Percentiles rank a stretch among this genome's conserved stretches.
phyloP scores from a whole-genome alignment of 64 coral and sea anemone genomes.

The Cladopsammia gracilis region DNA sequence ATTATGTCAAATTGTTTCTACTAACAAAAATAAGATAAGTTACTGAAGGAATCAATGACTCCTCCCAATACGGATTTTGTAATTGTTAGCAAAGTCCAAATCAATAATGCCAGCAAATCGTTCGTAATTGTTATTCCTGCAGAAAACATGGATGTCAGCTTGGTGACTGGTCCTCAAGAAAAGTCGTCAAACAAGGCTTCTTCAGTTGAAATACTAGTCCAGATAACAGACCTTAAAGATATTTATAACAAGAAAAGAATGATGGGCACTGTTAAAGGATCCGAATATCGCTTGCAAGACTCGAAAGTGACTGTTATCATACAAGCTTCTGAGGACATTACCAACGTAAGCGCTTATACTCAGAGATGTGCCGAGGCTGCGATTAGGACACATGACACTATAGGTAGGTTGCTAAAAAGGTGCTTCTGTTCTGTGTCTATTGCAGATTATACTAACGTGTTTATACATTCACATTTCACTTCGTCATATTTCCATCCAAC shows the following conservation, averaged over 20 bases:
- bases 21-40: too few species aligned
- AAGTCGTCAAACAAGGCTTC: neutral
- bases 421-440: neutral
- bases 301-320: slow-evolving; percentile 12
- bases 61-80: too few species aligned
- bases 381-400: slow-evolving; percentile 47
- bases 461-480: too few species aligned
- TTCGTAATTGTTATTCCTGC: neutral
- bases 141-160: too few species aligned
- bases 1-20: too few species aligned
- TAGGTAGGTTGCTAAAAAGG: neutral
- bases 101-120: too few species aligned
- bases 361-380: slow-evolving; percentile 48
- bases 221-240: slow-evolving; percentile 50
- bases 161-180: too few species aligned
- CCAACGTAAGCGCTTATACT: neutral
- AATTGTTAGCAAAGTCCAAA: too few species aligned
- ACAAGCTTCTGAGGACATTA: slow-evolving; percentile 28
- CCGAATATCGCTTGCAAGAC: slow-evolving; percentile 35
- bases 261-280: slow-evolving; percentile 21
- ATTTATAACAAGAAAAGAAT: slow-evolving; percentile 49
- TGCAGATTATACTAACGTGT: neutral
- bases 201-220: slow-evolving; percentile 11
- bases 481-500: too few species aligned
- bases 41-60: too few species aligned